Evolutionary conservation across 1,140 invertebrate species (phyloP).

Genomic region (Harpegnathos saltator): DNA sequence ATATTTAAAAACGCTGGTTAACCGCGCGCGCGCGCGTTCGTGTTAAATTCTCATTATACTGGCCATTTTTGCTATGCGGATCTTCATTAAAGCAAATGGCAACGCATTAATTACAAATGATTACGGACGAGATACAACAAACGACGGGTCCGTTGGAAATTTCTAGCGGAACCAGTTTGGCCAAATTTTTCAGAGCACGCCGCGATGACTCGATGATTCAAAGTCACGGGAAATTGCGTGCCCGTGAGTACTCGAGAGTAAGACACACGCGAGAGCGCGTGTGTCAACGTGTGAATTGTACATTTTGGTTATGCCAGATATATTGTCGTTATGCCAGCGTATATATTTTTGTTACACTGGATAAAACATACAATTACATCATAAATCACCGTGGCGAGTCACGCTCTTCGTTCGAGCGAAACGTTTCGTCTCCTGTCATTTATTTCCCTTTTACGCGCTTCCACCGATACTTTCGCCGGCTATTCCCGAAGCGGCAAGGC

Average conservation of each 20-base stretch:
- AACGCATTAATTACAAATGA: slow-evolving; percentile 1
- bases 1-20: slow-evolving; percentile 1
- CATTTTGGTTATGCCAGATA: too few species aligned
- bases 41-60: slow-evolving; percentile 20
- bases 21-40: neutral
- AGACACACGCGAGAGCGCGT: too few species aligned
- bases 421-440: neutral
- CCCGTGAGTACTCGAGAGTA: too few species aligned
- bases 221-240: too few species aligned
- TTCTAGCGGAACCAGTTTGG: neutral
- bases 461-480: neutral
- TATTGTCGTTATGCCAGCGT: too few species aligned
- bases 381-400: too few species aligned
- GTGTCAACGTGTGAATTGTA: too few species aligned
- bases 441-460: neutral
- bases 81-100: slow-evolving; percentile 34
- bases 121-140: neutral
- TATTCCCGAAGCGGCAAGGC: slow-evolving; percentile 6
- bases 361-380: too few species aligned
- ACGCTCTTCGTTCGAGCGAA: neutral
- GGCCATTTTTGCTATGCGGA: neutral
- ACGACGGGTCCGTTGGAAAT: neutral
- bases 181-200: neutral
- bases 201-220: too few species aligned
- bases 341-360: too few species aligned